These are phyloP conservation scores for Corydoras sp. DNA, from an alignment of 2,113 vertebrate species.

Conservation along the genomic window DNA sequence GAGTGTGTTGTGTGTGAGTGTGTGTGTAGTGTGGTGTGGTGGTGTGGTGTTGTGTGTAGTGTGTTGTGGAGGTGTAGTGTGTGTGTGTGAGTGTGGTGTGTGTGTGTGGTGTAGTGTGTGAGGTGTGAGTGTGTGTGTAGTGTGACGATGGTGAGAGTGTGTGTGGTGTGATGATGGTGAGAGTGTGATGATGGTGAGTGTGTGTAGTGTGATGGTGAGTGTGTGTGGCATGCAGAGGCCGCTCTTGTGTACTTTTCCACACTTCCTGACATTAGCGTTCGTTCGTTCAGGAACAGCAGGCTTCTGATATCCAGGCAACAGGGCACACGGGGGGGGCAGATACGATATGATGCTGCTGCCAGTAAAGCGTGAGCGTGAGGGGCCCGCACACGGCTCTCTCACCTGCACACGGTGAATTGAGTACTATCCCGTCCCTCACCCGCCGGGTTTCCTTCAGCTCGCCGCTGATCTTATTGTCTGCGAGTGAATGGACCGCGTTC, in stretches of 20 bases:
- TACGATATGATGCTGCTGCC: background rate
- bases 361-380: background rate
- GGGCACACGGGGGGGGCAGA: background rate
- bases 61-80: too few relatives aligned
- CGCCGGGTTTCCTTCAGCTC: slow-evolving; percentile 10
- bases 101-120: too few relatives aligned
- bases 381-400: slow-evolving; percentile 9
- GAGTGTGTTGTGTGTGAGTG: too few relatives aligned
- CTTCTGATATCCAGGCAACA: slow-evolving; percentile 43
- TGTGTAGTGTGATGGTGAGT: slow-evolving; percentile 6
- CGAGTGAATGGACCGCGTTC: background rate
- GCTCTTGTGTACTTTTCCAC: slow-evolving; percentile 32
- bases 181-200: background rate
- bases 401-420: slow-evolving; percentile 3
- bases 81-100: too few relatives aligned
- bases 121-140: too few relatives aligned
- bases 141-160: too few relatives aligned
- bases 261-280: slow-evolving; percentile 36
- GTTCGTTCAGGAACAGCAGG: slow-evolving; percentile 39
- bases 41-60: too few relatives aligned
- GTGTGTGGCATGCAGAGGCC: background rate
- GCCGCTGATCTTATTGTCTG: background rate
- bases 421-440: slow-evolving; percentile 39
- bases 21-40: too few relatives aligned
- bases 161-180: too few relatives aligned